Percentiles rank a stretch among this genome's conserved stretches.
Evolutionary conservation across 2,888 invertebrate genomes (phyloP).

Genomic region (Sphaeridia pumilis): DNA sequence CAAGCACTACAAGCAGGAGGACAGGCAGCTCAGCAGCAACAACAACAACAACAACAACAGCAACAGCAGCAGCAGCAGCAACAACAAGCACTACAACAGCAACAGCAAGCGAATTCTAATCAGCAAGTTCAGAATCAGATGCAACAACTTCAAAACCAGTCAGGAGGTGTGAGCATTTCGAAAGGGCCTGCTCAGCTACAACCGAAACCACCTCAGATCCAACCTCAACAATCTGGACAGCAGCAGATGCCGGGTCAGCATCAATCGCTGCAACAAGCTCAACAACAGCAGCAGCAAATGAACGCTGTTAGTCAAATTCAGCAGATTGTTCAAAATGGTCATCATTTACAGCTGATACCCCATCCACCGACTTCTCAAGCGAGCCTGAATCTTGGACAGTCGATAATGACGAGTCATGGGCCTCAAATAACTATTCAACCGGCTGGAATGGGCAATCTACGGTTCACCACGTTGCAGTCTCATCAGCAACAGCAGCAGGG

Average conservation of each 20-base stretch:
- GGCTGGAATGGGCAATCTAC: not conserved
- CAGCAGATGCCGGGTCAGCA: constrained; percentile 26
- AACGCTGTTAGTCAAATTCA: constrained; percentile 39
- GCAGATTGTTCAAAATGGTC: constrained; percentile 35
- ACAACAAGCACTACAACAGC: constrained; percentile 33
- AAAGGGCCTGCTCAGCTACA: constrained; percentile 32
- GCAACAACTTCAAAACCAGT: constrained; percentile 22
- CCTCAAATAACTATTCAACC: constrained; percentile 13
- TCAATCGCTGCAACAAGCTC: constrained; percentile 21
- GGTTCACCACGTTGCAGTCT: constrained; percentile 7
- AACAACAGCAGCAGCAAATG: constrained; percentile 39
- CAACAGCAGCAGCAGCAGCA: constrained; percentile 37
- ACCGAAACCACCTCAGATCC: constrained; percentile 25
- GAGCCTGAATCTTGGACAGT: constrained; percentile 22
- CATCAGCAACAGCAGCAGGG: constrained; percentile 18
- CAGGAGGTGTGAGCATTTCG: constrained; percentile 18
- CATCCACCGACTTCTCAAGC: constrained; percentile 25
- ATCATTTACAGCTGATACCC: constrained; percentile 35
- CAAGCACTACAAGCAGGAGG: too few relatives aligned
- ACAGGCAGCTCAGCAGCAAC: constrained; percentile 17
- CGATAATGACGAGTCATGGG: constrained; percentile 23
- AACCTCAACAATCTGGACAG: constrained; percentile 13
- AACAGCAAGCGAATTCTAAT: constrained; percentile 1
- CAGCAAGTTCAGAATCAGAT: constrained; percentile 23
- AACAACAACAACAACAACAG: not conserved